Percentiles rank a stretch among this genome's conserved stretches.
These are phyloP conservation scores for Caradrina clavipalpis DNA, from an alignment of 2,888 invertebrate species.

Conservation along the genomic window DNA sequence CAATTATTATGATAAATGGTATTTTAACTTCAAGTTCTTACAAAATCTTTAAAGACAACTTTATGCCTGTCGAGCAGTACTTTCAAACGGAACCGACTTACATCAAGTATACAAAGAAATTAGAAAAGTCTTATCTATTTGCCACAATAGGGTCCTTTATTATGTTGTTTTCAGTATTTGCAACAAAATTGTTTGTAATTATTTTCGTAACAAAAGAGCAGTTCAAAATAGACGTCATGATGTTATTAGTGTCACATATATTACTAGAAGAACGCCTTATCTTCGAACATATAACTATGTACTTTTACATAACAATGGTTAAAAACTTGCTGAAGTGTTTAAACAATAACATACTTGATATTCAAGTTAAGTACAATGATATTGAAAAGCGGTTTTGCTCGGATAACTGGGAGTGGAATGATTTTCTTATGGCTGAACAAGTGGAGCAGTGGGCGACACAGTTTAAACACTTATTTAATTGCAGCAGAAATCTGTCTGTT, in stretches of 20 bases:
- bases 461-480: constrained; percentile 22
- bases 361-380: constrained; percentile 1
- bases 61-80: background rate
- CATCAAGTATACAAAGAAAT: constrained; percentile 8
- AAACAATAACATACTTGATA: constrained; percentile 1
- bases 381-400: background rate
- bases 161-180: background rate
- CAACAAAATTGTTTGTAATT: constrained; percentile 2
- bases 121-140: background rate
- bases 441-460: constrained; percentile 7
- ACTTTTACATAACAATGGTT: constrained; percentile 14
- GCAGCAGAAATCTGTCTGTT: constrained; percentile 17
- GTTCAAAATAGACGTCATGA: background rate
- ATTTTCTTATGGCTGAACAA: background rate
- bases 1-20: background rate
- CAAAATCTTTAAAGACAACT: constrained; percentile 9
- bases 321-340: constrained; percentile 14
- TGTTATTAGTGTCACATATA: background rate
- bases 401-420: background rate
- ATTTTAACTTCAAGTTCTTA: background rate
- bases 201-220: background rate
- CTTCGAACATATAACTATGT: constrained; percentile 26
- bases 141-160: rapidly evolving
- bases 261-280: constrained; percentile 8
- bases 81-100: constrained; percentile 10